Evolutionary conservation across 2,113 vertebrate genomes (phyloP), one percentile per base, ranked within the genome.

Genomic region (Alexandromys fortis): DNA sequence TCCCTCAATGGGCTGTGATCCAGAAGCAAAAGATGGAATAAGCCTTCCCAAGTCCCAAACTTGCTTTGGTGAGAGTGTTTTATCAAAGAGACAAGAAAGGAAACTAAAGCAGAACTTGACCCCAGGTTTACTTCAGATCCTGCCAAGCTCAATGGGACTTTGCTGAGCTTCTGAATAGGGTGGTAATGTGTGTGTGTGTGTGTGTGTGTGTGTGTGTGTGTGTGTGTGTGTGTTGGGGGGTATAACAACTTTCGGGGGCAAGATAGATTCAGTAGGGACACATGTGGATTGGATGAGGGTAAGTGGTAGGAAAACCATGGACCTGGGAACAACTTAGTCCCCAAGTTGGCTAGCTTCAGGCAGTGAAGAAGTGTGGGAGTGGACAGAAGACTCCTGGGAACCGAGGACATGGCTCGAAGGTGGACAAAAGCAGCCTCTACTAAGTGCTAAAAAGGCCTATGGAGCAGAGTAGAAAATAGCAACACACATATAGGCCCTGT

Each of bases 291-390:
- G 45, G 55, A 33, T 0, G 6, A 82, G 67, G 24, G 26, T 2
- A n/a, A 72, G 21, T 4, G 22, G 49, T 35, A 33, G 47, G 42
- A 72, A 22, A n/a, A 7, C 35, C 17, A 6, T 2, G 16, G 3
- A 0, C 10, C 24, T 1, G 19, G 13, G 42, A 33, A 33, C 0
- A 7, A 4, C 26, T 38, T 17, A 10, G 42, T 47, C 61, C 73
- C 4, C 33, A 77, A 33, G 47, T 13, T 22, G 78, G 49, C n/a
- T 2, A 49, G 35, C 75, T 85, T 49, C 13, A 30, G 83, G 12
- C 10, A 9, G 61, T 58, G 65, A 65, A 22, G 52, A 16, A 35
- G 47, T 33, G 3, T 33, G 24, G 52, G 21, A 7, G 2, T 24
- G 10, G 52, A 28, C 30, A 22, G 63, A 24, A 30, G 21, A 13